Evolutionary conservation across 1,140 invertebrate genomes (phyloP).

Genomic region (Drosophila mayri): DNA sequence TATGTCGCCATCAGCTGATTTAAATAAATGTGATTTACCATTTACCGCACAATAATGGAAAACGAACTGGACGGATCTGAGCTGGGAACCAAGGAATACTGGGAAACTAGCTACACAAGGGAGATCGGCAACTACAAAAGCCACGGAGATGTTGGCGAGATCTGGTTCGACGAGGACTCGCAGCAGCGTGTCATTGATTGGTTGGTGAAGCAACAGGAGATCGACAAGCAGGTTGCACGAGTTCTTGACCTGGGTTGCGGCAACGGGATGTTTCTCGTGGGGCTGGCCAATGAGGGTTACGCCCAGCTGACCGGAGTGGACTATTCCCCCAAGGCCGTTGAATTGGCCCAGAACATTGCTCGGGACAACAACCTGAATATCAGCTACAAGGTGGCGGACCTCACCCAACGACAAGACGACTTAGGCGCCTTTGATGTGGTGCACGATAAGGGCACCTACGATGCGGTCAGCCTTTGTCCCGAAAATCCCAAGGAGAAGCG

Average conservation of each 20-base stretch:
- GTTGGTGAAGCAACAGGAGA: constrained; percentile 85
- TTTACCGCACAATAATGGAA: constrained; percentile 50
- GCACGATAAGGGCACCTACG: constrained; percentile 97
- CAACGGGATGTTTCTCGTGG: constrained; percentile 94
- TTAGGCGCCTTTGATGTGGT: constrained; percentile 88
- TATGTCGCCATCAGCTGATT: constrained; percentile 9
- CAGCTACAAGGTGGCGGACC: constrained; percentile 86
- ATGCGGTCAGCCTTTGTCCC: constrained; percentile 94
- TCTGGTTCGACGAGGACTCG: constrained; percentile 96
- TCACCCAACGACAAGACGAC: constrained; percentile 40
- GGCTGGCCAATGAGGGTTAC: constrained; percentile 90
- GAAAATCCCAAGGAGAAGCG: constrained; percentile 88
- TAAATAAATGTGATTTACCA: constrained; percentile 8
- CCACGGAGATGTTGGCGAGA: constrained; percentile 95
- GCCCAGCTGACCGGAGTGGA: constrained; percentile 92
- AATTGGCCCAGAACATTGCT: constrained; percentile 89
- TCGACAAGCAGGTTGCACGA: constrained; percentile 84
- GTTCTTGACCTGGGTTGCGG: constrained; percentile 93
- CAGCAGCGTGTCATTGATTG: constrained; percentile 90
- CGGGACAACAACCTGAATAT: constrained; percentile 86
- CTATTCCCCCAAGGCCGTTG: constrained; percentile 92
- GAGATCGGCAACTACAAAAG: constrained; percentile 94
- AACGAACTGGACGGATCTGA: constrained; percentile 90
- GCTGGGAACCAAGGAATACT: constrained; percentile 93
- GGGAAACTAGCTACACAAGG: constrained; percentile 92